Evolutionary conservation across 1,140 invertebrate genomes (phyloP), one percentile per base, ranked within the genome.

Genomic region (Drosophila baimaii): DNA sequence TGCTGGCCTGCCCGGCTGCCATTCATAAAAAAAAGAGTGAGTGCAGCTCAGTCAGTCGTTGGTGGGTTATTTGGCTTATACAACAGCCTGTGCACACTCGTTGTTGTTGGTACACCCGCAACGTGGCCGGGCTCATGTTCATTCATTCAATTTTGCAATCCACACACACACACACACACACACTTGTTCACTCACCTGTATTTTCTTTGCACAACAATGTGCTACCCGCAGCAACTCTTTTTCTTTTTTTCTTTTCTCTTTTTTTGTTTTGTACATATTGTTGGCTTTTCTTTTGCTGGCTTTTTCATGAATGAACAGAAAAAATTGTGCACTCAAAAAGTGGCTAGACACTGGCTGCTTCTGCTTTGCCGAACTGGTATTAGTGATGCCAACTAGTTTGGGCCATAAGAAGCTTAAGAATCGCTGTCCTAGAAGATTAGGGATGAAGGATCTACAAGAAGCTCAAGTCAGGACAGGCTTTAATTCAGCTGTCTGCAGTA

Each of bases 1-100:
- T 72, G 55, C 73, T 81, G 69, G 35, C 58, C 56, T 21, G 27
- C 56, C 17, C 39, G 74, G 29, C 62, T 86, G 83, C 83, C 83
- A 86, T 86, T 86, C 83, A 86, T 86, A 83, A 86, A 82, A 78
- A 76, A 64, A 33, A 19, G 21, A 57, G 29, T 49, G 41, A 64
- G 64, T 59, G 49, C 68, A 57, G 39, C 74, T 51, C 64, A 49
- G 61, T 17, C 58, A 47, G 41, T 66, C 13, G 25, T 31, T 29
- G 41, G 55, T 58, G 41, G 29, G 62, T 49, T 47, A 31, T 56
- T 77, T 77, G 63, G 72, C 73, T 77, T 77, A 77, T 77, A 77
- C 73, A 77, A 77, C 74, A 69, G 39, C 39, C 23, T 58, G 74
- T 52, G 51, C 31, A 33, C 41, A 55, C 35, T 77, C 47, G 54